Conservation (phyloP, 2,113 vertebrate species). For the Oostethus manadensis region DNA sequence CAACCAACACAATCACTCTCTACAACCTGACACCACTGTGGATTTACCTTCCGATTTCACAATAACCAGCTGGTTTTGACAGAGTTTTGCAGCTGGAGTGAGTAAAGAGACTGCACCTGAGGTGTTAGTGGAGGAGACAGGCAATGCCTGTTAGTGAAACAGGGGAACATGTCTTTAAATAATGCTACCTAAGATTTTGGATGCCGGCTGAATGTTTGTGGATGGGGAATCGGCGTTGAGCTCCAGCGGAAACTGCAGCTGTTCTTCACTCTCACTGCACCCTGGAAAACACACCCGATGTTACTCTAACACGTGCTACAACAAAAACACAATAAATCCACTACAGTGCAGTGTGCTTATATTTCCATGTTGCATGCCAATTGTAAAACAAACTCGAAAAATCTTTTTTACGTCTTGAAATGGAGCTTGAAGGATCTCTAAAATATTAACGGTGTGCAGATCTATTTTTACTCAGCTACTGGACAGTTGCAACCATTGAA, state of each 20-base stretch:
- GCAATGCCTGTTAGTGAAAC: conserved; percentile 41
- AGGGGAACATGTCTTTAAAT: neutral
- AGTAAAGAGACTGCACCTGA: conserved; percentile 64
- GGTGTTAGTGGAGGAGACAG: conserved; percentile 44
- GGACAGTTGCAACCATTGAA: neutral
- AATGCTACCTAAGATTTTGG: conserved; percentile 79
- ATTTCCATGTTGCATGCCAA: neutral
- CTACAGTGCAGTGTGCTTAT: neutral
- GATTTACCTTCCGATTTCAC: conserved; percentile 59
- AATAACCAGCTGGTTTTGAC: conserved; percentile 61
- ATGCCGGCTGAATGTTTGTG: conserved; percentile 72
- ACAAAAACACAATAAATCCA: neutral
- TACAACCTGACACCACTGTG: conserved; percentile 12
- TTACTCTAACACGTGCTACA: conserved; percentile 2
- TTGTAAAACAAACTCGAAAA: neutral
- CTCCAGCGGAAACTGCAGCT: conserved; percentile 91
- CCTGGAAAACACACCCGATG: conserved; percentile 52
- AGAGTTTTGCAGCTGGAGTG: conserved; percentile 63
- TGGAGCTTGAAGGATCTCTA: neutral
- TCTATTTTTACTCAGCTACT: neutral
- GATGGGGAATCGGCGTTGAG: conserved; percentile 80
- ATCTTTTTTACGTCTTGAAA: neutral
- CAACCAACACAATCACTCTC: conserved; percentile 25
- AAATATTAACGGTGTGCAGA: neutral
- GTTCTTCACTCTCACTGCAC: conserved; percentile 86